These are phyloP conservation scores for Leptinotarsa tumamoca DNA, from an alignment of 2,888 invertebrate genomes.

Conservation along the genomic window DNA sequence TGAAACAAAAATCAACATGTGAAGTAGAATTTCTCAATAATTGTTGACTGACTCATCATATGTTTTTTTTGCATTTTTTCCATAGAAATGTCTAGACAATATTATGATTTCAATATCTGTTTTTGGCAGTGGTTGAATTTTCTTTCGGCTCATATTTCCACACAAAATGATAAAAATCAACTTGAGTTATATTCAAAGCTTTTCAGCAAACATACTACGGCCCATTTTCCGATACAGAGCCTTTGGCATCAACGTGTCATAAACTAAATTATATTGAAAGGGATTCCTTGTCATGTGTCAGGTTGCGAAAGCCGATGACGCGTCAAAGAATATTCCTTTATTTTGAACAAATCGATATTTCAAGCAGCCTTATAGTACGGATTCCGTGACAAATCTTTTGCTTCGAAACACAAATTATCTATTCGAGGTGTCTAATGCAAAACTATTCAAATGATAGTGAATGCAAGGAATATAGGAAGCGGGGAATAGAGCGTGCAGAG, in stretches of 20 bases:
- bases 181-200: constrained; percentile 34
- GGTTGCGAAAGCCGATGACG: constrained; percentile 51
- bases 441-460: constrained; percentile 15
- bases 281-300: constrained; percentile 63
- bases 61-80: no score
- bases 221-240: constrained; percentile 45
- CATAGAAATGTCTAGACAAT: no score
- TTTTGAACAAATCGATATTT: constrained; percentile 2
- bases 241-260: constrained; percentile 53
- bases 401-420: constrained; percentile 7
- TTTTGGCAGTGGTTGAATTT: no score
- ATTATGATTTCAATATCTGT: no score
- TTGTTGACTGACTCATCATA: no score
- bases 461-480: constrained; percentile 17
- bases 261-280: constrained; percentile 63
- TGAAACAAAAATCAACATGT: no score
- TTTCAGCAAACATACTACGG: constrained; percentile 44
- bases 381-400: constrained; percentile 14
- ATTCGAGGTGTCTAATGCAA: constrained; percentile 12
- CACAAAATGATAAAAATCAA: not conserved
- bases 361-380: not conserved
- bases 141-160: not conserved
- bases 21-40: no score
- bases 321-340: constrained; percentile 50
- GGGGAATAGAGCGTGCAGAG: constrained; percentile 1